Evolutionary conservation across 2,113 vertebrate species (phyloP), one percentile per base, ranked within the genome.

Genomic region (Phaethon lepturus): DNA sequence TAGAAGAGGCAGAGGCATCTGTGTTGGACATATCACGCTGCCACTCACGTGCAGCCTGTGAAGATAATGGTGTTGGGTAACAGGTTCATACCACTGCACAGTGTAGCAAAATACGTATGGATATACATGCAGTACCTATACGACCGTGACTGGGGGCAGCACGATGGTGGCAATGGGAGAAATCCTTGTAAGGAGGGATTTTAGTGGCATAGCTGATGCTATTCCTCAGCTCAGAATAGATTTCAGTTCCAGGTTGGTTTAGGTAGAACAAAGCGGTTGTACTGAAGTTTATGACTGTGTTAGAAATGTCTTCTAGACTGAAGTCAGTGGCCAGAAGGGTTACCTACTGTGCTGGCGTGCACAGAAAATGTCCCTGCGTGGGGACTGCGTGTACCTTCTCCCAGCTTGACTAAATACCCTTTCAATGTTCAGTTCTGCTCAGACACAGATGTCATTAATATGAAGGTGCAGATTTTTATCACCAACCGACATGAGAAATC

Each of bases 101-200:
- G 26, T 24, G 40, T 9, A 77, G 82, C 31, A 47, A 59, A 47
- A 45, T 31, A 8, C 23, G 17, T 14, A 13, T 1, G 5, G 29
- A 9, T 28, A 3, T 17, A 4, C 25, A 3, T 17, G 3, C 14
- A 26, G 10, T 10, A 18, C 8, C 2, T 7, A 4, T 3, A 13
- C 22, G 38, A 2, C 19, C 50, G 6, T n/a, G 23, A n/a, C 29
- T 19, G 47, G 17, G 10, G 24, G 18, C 52, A 71, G 3, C 22
- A 9, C 16, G 11, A 1, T 8, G 47, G 80, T 80, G 58, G 8
- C 5, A 6, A 8, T 7, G 35, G 68, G 33, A n/a, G 26, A 84
- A 47, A 53, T 29, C 24, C 52, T 67, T n/a, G 25, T 20, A 7
- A 42, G 50, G 40, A 52, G 24, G 6, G 5, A 22, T 40, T 85